These are phyloP conservation scores for Hippocampus kuda DNA, from an alignment of 2,797 vertebrate genomes.

Conservation along the genomic window DNA sequence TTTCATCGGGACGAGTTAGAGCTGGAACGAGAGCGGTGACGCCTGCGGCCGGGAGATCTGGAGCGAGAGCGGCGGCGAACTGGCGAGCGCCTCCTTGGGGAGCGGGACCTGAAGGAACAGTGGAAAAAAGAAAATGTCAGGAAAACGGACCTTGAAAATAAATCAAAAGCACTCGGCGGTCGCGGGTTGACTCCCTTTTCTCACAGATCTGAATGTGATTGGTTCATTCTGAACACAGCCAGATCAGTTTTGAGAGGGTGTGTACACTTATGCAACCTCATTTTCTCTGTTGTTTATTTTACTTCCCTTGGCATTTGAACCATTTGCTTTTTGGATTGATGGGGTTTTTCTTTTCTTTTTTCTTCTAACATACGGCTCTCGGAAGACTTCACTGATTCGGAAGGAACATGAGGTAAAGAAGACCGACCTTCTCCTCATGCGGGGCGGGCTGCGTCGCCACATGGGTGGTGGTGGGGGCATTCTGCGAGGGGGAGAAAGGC, in stretches of 20 bases:
- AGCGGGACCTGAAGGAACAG: slow-evolving; percentile 74
- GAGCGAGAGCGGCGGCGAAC: slow-evolving; percentile 81
- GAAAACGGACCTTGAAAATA: not conserved
- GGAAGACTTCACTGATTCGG: too few species aligned
- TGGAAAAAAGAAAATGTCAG: not conserved
- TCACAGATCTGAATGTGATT: too few species aligned
- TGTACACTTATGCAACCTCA: too few species aligned
- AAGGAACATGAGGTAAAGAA: not conserved
- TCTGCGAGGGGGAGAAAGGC: slow-evolving; percentile 82
- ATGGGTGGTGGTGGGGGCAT: slow-evolving; percentile 87
- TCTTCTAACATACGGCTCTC: too few species aligned
- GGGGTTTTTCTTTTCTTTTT: too few species aligned
- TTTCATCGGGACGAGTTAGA: slow-evolving; percentile 93
- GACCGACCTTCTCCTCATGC: slow-evolving; percentile 85
- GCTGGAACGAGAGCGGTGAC: slow-evolving; percentile 92
- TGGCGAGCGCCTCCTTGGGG: slow-evolving; percentile 83
- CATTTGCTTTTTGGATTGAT: too few species aligned
- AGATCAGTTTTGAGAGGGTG: too few species aligned
- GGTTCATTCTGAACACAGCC: too few species aligned
- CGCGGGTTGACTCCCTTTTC: too few species aligned
- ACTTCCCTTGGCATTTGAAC: too few species aligned
- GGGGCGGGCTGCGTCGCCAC: slow-evolving; percentile 89
- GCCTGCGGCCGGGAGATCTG: slow-evolving; percentile 85
- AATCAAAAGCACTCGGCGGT: too few species aligned
- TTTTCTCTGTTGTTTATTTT: too few species aligned